Base-by-base conservation (phyloP, 2,113 vertebrate genomes). In the Myxocyprinus asiaticus region DNA sequence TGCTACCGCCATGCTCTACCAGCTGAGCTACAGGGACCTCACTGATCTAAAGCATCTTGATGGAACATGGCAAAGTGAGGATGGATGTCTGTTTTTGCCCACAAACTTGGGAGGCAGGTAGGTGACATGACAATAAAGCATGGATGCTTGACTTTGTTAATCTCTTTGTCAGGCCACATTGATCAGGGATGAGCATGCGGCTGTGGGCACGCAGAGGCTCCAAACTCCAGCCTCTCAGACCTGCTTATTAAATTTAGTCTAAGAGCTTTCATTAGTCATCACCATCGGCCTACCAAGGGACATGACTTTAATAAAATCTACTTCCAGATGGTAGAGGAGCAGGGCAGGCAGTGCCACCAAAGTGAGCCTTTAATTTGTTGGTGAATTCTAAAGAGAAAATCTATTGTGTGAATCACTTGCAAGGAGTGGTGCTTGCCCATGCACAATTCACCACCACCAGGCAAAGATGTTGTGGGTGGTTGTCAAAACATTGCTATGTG, bases 161-260 rank as follows among this genome's bases (percentile, higher is more conserved):
- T 67, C 76, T 56, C 79, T 78, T 86, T 85, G 85, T 87, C 82
- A 83, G 70, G 62, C 67, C 62, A 74, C 82, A 82, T 83, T 82
- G 88, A 88, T 89, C 82, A 64, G 67, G 42, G 12, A 17, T 14
- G 42, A 81, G 86, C 77, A 82, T 82, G 71, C 17, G 47, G 58
- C 66, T 55, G 64, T 17, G 9, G 22, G 42, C 5, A 15, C 5
- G n/a, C 3, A 42, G 42, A 44, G 51, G 9, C 43, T 58, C 22
- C 42, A 17, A 17, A 67, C 66, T 58, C 63, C 6, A 59, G 68
- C 45, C 76, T 78, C 69, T 53, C 51, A 75, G 56, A 14, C n/a
- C 43, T 67, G 87, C 85, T 89, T 88, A 92, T 90, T 92, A 88
- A 87, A 92, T 90, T 90, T 87, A 68, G 61, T 85, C 82, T 66